Evolutionary conservation across 2,113 vertebrate genomes (phyloP).

Genomic region (Otus sunia): DNA sequence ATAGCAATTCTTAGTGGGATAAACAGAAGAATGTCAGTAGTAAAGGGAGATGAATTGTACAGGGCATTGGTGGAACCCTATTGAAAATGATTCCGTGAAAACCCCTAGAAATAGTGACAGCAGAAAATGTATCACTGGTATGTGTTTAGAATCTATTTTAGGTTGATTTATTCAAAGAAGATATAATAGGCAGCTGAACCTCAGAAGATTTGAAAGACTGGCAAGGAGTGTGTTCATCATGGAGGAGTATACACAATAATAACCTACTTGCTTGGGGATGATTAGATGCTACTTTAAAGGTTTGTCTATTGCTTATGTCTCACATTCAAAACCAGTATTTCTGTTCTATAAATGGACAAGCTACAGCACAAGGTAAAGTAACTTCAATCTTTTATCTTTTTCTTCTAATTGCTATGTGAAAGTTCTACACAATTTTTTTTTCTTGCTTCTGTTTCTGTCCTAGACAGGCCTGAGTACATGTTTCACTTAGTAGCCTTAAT

Average conservation of each 20-base stretch:
- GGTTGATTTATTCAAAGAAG: background rate
- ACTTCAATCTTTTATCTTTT: background rate
- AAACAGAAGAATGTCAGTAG: background rate
- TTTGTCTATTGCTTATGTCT: background rate
- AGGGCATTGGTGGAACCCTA: background rate
- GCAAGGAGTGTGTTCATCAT: background rate
- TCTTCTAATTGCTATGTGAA: background rate
- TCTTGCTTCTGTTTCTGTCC: background rate
- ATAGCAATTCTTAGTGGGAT: background rate
- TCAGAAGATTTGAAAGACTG: background rate
- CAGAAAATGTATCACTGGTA: background rate
- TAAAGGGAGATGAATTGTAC: background rate
- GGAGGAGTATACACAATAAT: background rate
- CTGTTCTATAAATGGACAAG: background rate
- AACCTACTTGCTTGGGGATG: background rate
- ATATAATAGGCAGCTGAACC: background rate
- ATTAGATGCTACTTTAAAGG: slow-evolving; percentile 1
- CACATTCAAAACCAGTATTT: slow-evolving; percentile 17
- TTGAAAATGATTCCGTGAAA: background rate
- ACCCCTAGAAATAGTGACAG: background rate
- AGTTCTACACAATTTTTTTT: background rate
- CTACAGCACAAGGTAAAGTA: background rate
- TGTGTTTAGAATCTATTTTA: background rate
- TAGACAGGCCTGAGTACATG: background rate
- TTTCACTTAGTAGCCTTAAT: slow-evolving; percentile 4